These are phyloP conservation scores for Synaphobranchus kaupii DNA, from an alignment of 2,797 vertebrate genomes.

Conservation along the genomic window DNA sequence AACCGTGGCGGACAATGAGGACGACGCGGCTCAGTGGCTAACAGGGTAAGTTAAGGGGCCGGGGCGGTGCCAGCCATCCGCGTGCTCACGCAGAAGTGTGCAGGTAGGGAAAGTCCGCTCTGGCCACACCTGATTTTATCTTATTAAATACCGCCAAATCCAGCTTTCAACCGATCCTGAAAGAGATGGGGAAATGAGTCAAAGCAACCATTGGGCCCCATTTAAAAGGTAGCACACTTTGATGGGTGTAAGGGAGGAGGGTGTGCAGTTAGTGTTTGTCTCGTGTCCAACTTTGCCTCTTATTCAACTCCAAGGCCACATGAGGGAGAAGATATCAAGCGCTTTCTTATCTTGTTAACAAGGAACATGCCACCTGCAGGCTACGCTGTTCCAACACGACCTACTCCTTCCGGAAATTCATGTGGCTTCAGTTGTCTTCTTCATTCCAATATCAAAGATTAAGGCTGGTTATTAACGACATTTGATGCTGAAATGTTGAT, in stretches of 20 bases:
- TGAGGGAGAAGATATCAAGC: background rate
- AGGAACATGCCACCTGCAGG: background rate
- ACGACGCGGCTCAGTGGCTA: background rate
- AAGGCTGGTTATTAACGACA: conserved; percentile 4
- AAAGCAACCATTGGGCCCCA: background rate
- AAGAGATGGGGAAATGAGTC: background rate
- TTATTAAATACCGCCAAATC: background rate
- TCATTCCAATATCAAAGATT: conserved; percentile 11
- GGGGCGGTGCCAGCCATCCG: background rate
- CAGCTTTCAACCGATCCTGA: background rate
- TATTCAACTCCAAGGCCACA: background rate
- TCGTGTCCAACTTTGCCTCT: background rate
- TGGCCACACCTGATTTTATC: background rate
- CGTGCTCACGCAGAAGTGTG: background rate
- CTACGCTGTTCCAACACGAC: too few relatives aligned
- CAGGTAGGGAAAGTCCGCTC: background rate
- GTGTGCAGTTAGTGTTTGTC: background rate
- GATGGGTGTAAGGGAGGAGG: background rate
- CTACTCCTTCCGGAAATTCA: background rate
- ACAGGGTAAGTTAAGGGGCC: background rate
- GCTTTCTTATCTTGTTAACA: background rate
- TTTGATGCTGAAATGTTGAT: background rate
- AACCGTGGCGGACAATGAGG: background rate
- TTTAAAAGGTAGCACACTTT: background rate
- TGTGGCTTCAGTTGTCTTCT: background rate